A percentile compares a stretch with the other conserved stretches of the same genome.
Conservation (phyloP, 2,113 vertebrate species). For the Heterotis niloticus region DNA sequence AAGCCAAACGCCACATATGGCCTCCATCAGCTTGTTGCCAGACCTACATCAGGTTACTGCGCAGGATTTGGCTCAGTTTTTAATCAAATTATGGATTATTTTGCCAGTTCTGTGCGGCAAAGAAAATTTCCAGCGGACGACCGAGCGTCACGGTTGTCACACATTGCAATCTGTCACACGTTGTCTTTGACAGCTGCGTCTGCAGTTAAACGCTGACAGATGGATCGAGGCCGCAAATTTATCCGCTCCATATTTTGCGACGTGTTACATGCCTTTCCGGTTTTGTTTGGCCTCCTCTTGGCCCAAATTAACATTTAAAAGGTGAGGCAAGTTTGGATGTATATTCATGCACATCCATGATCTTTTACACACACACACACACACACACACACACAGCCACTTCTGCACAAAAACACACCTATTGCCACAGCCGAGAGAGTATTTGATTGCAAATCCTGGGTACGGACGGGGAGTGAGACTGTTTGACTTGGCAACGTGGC, state of each 20-base stretch:
- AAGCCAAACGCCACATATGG: not conserved
- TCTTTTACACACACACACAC: too few relatives aligned
- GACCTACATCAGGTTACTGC: not conserved
- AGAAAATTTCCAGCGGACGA: not conserved
- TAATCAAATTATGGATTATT: not conserved
- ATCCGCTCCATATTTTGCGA: not conserved
- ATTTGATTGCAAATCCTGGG: constrained; percentile 33
- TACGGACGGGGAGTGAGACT: constrained; percentile 41
- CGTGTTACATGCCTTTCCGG: not conserved
- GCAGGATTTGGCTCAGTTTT: not conserved
- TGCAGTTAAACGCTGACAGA: not conserved
- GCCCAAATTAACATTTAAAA: constrained; percentile 28
- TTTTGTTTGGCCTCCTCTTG: constrained; percentile 20
- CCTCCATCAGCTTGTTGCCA: not conserved
- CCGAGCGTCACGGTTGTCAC: not conserved
- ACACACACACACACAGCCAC: too few relatives aligned
- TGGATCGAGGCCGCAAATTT: not conserved
- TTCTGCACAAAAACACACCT: not conserved
- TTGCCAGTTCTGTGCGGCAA: too few relatives aligned
- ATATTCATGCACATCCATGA: too few relatives aligned
- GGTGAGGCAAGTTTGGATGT: not conserved
- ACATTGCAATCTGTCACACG: not conserved
- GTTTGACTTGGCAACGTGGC: constrained; percentile 42
- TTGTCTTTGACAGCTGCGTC: not conserved
- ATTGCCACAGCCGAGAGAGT: constrained; percentile 30